A percentile compares a stretch with the other conserved stretches of the same genome.
These are phyloP conservation scores for Diploptera punctata DNA, from an alignment of 2,888 invertebrate genomes.

Conservation along the genomic window DNA sequence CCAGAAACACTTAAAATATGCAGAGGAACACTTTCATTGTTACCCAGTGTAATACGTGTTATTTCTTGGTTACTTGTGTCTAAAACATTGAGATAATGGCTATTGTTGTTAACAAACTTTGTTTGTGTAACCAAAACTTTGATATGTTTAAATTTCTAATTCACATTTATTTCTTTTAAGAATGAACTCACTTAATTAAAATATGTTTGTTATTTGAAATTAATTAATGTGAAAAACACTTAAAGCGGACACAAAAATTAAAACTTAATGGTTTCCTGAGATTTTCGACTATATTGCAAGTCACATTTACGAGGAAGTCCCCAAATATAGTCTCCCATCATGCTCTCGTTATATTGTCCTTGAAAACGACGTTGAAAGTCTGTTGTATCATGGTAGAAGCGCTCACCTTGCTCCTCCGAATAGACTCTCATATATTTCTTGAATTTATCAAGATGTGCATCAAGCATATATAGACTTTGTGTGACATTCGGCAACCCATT, in stretches of 20 bases:
- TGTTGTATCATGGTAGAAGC: background rate
- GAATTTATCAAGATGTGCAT: background rate
- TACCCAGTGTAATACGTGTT: too few relatives aligned
- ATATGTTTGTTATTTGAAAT: background rate
- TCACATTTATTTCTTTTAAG: background rate
- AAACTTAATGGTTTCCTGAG: background rate
- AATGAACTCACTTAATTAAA: background rate
- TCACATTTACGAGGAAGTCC: background rate
- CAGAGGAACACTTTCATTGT: too few relatives aligned
- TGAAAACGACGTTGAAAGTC: background rate
- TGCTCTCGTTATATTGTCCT: too few relatives aligned
- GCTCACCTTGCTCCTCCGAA: slow-evolving; percentile 10
- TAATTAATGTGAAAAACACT: background rate
- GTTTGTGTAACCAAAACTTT: too few relatives aligned
- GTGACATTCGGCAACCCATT: too few relatives aligned
- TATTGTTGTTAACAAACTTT: too few relatives aligned
- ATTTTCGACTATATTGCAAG: background rate
- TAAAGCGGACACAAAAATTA: background rate
- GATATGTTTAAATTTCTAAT: too few relatives aligned
- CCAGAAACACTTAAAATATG: too few relatives aligned
- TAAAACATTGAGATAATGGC: too few relatives aligned
- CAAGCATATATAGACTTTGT: background rate
- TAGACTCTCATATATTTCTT: background rate
- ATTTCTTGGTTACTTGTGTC: too few relatives aligned
- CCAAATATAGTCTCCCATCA: background rate